Evolutionary conservation across 2,113 vertebrate genomes (phyloP).

Genomic region (Indicator indicator): DNA sequence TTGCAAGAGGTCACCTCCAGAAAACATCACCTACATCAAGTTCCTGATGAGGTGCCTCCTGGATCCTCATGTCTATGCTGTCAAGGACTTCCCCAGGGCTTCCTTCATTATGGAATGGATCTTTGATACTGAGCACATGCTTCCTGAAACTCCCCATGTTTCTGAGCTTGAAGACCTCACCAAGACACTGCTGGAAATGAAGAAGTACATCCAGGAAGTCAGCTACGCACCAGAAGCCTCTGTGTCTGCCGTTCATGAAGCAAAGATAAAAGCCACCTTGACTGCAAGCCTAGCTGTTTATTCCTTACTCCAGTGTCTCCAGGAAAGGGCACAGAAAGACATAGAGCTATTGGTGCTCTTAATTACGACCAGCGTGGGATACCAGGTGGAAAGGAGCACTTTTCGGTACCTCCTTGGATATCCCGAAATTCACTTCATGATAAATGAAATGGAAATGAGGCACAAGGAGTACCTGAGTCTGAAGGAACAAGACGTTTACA

Average conservation of each 20-base stretch:
- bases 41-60: slow-evolving; percentile 46
- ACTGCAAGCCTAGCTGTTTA: neutral
- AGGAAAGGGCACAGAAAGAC: slow-evolving; percentile 27
- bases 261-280: slow-evolving; percentile 41
- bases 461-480: slow-evolving; percentile 48
- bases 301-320: slow-evolving; percentile 44
- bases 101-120: slow-evolving; percentile 60
- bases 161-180: slow-evolving; percentile 39
- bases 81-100: slow-evolving; percentile 54
- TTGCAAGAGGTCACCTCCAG: neutral
- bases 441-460: neutral
- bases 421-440: slow-evolving; percentile 59
- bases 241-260: neutral
- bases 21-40: slow-evolving; percentile 20
- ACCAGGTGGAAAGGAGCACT: neutral
- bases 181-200: slow-evolving; percentile 9
- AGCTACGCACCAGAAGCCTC: neutral
- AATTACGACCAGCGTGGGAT: slow-evolving; percentile 47
- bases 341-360: slow-evolving; percentile 60
- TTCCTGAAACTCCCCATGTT: neutral
- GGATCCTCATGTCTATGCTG: slow-evolving; percentile 46
- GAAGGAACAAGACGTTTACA: slow-evolving; percentile 20
- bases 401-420: slow-evolving; percentile 56
- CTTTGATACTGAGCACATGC: neutral
- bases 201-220: neutral